Conservation (phyloP, 2,113 vertebrate species). For the Oncorhynchus clarkii region DNA sequence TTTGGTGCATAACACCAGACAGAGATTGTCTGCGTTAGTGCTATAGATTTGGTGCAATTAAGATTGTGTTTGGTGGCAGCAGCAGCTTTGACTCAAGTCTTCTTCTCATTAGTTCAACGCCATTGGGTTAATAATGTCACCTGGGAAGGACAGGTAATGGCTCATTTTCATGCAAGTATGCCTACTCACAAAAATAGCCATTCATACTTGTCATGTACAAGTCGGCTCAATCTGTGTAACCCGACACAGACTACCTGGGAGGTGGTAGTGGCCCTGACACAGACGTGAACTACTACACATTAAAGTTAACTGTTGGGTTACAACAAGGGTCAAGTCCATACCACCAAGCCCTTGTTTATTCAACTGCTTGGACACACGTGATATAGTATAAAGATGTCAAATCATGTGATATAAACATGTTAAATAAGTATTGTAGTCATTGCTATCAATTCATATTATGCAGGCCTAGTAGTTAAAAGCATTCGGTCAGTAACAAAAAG, state of each 20-base stretch:
- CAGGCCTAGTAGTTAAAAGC: no score
- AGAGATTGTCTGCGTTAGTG: slow-evolving; percentile 9
- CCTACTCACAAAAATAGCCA: slow-evolving; percentile 58
- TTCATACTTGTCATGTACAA: slow-evolving; percentile 59
- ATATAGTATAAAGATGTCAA: background rate
- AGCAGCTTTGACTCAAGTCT: slow-evolving; percentile 56
- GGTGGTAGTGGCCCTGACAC: slow-evolving; percentile 31
- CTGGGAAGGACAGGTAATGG: slow-evolving; percentile 72
- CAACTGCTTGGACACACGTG: background rate
- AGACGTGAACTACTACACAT: slow-evolving; percentile 4
- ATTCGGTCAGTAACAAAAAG: no score
- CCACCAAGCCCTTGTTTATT: background rate
- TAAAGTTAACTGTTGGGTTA: background rate
- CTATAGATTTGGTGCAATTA: slow-evolving; percentile 18
- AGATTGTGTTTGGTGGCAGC: slow-evolving; percentile 11
- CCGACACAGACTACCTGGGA: slow-evolving; percentile 29
- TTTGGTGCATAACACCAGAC: slow-evolving; percentile 4
- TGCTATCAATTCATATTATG: no score
- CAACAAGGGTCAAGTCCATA: background rate
- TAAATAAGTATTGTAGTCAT: no score
- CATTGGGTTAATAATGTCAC: slow-evolving; percentile 72
- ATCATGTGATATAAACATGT: no score
- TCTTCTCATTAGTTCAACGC: slow-evolving; percentile 71
- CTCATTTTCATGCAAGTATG: slow-evolving; percentile 64
- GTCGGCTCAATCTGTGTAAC: slow-evolving; percentile 51